Evolutionary conservation across 2,888 invertebrate genomes (phyloP), one percentile per base, ranked within the genome.

Genomic region (Drosophila meridiana): DNA sequence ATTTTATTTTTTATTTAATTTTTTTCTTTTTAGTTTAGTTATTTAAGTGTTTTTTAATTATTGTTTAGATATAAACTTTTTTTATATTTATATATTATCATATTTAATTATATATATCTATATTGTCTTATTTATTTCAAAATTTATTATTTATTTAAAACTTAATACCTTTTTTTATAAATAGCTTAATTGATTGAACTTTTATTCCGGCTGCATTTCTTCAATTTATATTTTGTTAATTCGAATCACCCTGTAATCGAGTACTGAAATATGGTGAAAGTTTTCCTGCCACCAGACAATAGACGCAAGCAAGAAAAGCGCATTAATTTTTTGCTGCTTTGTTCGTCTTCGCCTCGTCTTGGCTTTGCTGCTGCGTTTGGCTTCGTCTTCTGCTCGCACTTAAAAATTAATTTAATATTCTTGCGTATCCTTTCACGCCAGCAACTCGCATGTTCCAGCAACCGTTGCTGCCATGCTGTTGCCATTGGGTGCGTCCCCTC

Each of bases 341-440:
- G 77, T 62, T 74, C 68, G 60, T 75, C 82, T 76, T 80, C n/a
- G 53, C 55, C 55, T 76, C 66, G 60, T 73, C 82, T 75, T 80
- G 50, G 40, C 43, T 56, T 62, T 43, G 52, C 48, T 20, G 28
- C 47, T 68, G 64, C 68, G 63, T 58, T 47, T 62, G 61, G 38
- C 42, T 48, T 56, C 76, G 69, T 78, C 76, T 74, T 82, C 69
- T 73, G 80, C 81, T 78, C 80, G 82, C 79, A 87, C 90, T 90
- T 86, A 88, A 91, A 91, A 91, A 91, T 91, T 92, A 92, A 92
- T 92, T 91, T 92, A 79, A 91, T 90, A 91, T 91, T 82, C 90
- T 86, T 76, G 81, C 82, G 78, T 84, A 90, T 91, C 88, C 89
- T 88, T 87, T 84, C 78, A 67, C 59, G 75, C 60, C 78, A 79